phyloP scores from a whole-genome alignment of 64 coral and sea anemone genomes.

The Platygyra sinensis region DNA sequence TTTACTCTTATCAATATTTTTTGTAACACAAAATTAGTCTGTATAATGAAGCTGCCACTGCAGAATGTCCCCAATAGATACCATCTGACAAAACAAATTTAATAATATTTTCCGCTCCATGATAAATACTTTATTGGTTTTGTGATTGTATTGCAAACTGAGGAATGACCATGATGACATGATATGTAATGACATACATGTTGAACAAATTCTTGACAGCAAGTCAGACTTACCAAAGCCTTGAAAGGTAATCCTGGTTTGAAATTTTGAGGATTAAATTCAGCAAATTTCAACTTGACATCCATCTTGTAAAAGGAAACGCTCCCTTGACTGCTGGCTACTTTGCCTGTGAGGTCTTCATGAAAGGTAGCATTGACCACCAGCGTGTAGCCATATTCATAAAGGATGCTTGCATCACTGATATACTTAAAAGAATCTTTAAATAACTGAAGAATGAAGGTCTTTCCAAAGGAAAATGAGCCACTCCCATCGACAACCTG shows the following conservation, averaged over 20 bases:
- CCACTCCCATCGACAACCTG: conserved; percentile 2
- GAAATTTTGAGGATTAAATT: conserved; percentile 51
- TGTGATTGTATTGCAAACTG: too few relatives aligned
- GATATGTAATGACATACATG: too few relatives aligned
- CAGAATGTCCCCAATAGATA: too few relatives aligned
- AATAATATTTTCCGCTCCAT: too few relatives aligned
- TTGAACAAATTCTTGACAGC: too few relatives aligned
- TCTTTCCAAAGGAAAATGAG: conserved; percentile 37
- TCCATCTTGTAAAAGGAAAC: conserved; percentile 35
- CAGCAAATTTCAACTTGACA: conserved; percentile 47
- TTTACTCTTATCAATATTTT: too few relatives aligned
- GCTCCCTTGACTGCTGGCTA: background rate
- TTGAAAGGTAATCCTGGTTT: conserved; percentile 59
- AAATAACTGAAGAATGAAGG: conserved; percentile 11
- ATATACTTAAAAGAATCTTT: background rate
- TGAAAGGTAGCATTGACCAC: conserved; percentile 56
- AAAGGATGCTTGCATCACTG: background rate
- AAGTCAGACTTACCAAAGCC: conserved; percentile 34
- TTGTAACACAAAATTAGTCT: too few relatives aligned
- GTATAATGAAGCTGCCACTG: too few relatives aligned
- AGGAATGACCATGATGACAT: too few relatives aligned
- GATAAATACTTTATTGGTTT: too few relatives aligned
- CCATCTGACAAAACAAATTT: too few relatives aligned
- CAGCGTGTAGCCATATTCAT: background rate
- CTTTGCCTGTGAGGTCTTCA: conserved; percentile 58